A percentile compares a stretch with the other conserved stretches of the same genome.
These are phyloP conservation scores for Nymphicus hollandicus DNA, from an alignment of 2,113 vertebrate genomes.

Conservation along the genomic window DNA sequence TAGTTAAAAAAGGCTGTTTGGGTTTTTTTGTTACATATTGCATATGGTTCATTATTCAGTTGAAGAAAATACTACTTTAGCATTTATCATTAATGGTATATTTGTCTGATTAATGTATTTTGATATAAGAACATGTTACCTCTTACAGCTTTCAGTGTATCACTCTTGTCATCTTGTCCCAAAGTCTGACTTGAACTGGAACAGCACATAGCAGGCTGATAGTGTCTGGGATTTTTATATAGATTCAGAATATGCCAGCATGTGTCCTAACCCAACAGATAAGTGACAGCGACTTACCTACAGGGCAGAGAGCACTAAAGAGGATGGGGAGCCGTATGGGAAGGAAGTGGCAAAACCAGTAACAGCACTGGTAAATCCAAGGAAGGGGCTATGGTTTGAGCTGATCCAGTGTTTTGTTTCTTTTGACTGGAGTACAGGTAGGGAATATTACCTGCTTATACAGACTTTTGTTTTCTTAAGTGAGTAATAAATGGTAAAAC, in stretches of 20 bases:
- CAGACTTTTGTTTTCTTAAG: neutral
- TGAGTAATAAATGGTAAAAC: neutral
- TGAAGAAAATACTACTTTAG: neutral
- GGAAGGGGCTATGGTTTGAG: neutral
- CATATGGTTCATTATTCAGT: neutral
- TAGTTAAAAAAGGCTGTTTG: neutral
- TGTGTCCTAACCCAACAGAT: neutral
- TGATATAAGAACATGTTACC: neutral
- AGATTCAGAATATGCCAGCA: neutral
- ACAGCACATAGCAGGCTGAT: neutral
- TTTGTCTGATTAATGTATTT: neutral
- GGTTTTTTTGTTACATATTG: neutral
- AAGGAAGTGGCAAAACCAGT: neutral
- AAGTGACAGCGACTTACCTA: neutral
- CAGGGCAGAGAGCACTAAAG: neutral
- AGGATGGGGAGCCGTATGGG: neutral
- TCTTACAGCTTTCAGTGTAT: neutral
- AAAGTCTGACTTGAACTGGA: neutral
- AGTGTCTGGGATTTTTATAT: neutral
- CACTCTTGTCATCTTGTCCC: neutral
- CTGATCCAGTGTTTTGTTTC: neutral
- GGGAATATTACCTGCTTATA: neutral
- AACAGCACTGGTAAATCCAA: neutral
- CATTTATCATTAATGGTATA: neutral
- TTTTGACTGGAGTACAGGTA: neutral